phyloP scores from a whole-genome alignment of 2,113 vertebrate genomes.

The Procavia capensis region DNA sequence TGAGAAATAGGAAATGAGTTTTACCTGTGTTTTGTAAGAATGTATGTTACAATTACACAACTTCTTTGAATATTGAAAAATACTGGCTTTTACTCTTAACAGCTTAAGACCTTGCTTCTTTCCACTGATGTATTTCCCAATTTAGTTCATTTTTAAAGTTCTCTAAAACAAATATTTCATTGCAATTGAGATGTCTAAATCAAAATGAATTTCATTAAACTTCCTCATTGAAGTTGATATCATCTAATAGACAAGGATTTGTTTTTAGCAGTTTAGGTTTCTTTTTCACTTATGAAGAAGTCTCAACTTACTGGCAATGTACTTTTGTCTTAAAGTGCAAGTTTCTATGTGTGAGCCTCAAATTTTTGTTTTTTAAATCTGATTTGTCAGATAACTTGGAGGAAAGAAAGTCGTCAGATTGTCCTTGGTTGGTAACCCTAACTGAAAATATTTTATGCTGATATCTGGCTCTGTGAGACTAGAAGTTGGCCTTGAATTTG shows the following conservation, averaged over 20 bases:
- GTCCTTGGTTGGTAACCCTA: conserved; percentile 64
- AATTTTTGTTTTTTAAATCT: conserved; percentile 59
- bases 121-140: neutral
- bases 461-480: conserved; percentile 39
- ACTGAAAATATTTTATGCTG: conserved; percentile 70
- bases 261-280: neutral
- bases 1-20: conserved; percentile 16
- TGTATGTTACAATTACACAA: conserved; percentile 21
- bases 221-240: neutral
- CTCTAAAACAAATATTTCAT: conserved; percentile 49
- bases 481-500: conserved; percentile 47
- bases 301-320: neutral
- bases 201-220: neutral
- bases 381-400: conserved; percentile 53
- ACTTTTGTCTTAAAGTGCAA: conserved; percentile 48
- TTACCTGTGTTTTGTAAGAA: conserved; percentile 43
- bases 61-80: conserved; percentile 5
- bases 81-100: conserved; percentile 33
- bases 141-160: conserved; percentile 61
- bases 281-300: conserved; percentile 12
- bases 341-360: conserved; percentile 24
- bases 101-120: conserved; percentile 54
- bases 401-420: conserved; percentile 58
- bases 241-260: neutral
- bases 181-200: conserved; percentile 46